Base-by-base conservation (phyloP, 2,888 invertebrate species). In the Tetramorium bicarinatum region DNA sequence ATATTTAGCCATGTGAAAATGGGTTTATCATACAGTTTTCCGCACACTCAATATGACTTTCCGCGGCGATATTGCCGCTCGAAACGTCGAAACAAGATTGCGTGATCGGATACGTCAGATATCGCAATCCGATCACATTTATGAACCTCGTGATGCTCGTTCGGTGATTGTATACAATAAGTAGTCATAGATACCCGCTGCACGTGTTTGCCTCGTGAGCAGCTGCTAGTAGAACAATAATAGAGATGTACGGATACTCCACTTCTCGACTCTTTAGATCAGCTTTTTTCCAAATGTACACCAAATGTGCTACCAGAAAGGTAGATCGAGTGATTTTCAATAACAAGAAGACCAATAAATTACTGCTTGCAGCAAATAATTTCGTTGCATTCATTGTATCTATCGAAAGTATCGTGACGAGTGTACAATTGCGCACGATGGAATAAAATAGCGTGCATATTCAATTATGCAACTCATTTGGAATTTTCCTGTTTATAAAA, bases 131-230 rank as follows among this genome's bases (percentile, higher is more conserved):
- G 69, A 59, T 49, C 64, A 41, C 71, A 69, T 49, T 82, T 72
- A 76, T 83, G 75, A 44, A 61, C 81, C 84, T 66, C 74, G 80
- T 81, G 85, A 84, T 81, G 71, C 59, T 82, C 54, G 61, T 64
- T 83, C 90, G 44, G 62, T 67, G 77, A 71, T 76, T 84, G 75
- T 72, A 47, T 41, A 25, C 84, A 87, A 88, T 79, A 69, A 83
- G 67, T 66, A 74, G 75, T 41, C 80, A 34, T 34, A 34, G 47
- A 72, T 80, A 72, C 69, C 77, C 67, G 15, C 21, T 56, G 66
- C 89, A 86, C 86, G 87, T 64, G 86, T 52, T n/a, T 15, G 67
- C 64, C 77, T 71, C 87, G 87, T 89, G 85, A 75, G 41, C 86
- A 76, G 82, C 85, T 69, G 75, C 41, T 67, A 38, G 54, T 44